Percentiles rank a stretch among this genome's conserved stretches.
Evolutionary conservation across 2,888 invertebrate species (phyloP).

Genomic region (Theodoxus fluviatilis): DNA sequence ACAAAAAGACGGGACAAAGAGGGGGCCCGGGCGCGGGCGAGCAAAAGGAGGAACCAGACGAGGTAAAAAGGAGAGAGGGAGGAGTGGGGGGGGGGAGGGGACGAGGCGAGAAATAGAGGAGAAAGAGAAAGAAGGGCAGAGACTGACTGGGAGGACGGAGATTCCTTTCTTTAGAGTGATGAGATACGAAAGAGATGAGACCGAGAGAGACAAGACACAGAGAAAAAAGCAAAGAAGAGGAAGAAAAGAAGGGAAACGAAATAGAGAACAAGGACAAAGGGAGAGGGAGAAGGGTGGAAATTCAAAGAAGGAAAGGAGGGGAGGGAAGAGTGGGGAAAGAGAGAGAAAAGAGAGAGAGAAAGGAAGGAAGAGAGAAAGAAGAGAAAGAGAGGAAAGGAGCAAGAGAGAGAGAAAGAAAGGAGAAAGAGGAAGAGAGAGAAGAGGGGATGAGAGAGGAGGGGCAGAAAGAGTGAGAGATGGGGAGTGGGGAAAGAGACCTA

Average conservation of each 20-base stretch:
- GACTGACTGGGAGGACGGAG: background rate
- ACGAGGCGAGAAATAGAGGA: background rate
- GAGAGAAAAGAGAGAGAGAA: background rate
- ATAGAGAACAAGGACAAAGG: too few relatives aligned
- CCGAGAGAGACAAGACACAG: background rate
- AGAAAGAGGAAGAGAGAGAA: background rate
- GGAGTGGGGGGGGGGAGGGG: background rate
- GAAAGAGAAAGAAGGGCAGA: background rate
- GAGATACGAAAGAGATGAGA: background rate
- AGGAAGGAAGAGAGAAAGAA: background rate
- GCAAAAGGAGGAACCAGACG: conserved; percentile 15
- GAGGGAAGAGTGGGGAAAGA: background rate
- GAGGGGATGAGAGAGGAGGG: background rate
- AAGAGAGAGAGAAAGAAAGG: background rate
- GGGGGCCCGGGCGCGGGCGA: too few relatives aligned
- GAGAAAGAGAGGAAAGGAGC: too few relatives aligned
- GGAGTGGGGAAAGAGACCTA: too few relatives aligned
- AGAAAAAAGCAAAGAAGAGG: background rate
- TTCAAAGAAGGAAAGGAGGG: background rate
- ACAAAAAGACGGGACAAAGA: background rate
- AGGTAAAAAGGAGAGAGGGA: conserved; percentile 6
- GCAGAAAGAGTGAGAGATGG: too few relatives aligned
- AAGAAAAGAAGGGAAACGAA: background rate
- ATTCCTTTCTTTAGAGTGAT: too few relatives aligned
- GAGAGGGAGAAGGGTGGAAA: too few relatives aligned